A percentile compares a stretch with the other conserved stretches of the same genome.
Evolutionary conservation across 1,140 invertebrate species (phyloP).

Genomic region (Acromyrmex heyeri): DNA sequence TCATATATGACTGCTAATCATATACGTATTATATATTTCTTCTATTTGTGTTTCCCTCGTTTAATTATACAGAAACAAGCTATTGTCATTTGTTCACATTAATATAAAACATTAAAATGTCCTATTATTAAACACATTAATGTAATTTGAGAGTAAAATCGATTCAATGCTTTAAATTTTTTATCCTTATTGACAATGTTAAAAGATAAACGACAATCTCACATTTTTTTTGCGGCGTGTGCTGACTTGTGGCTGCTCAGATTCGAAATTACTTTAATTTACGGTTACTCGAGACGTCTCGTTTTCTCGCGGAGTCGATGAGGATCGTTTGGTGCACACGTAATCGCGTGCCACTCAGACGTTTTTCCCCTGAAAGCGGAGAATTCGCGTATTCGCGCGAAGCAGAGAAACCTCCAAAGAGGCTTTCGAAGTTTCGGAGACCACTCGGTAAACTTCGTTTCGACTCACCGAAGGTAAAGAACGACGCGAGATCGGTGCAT

Average conservation of each 20-base stretch:
- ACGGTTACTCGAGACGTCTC: slow-evolving; percentile 22
- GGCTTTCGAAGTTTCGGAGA: slow-evolving; percentile 57
- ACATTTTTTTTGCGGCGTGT: neutral
- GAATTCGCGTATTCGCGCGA: slow-evolving; percentile 36
- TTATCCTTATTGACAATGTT: too few relatives aligned
- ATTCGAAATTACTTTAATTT: slow-evolving; percentile 38
- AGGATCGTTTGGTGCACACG: slow-evolving; percentile 31
- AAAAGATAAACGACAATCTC: neutral
- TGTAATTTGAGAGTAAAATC: neutral
- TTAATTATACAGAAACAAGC: neutral
- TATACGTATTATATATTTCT: neutral
- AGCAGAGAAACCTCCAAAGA: slow-evolving; percentile 11
- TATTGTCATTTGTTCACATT: neutral
- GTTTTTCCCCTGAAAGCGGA: slow-evolving; percentile 20
- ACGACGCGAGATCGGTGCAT: slow-evolving; percentile 53
- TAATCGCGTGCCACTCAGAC: slow-evolving; percentile 51
- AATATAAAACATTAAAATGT: neutral
- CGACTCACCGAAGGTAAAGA: slow-evolving; percentile 36
- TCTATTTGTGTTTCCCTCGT: neutral
- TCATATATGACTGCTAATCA: neutral
- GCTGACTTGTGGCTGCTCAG: slow-evolving; percentile 17
- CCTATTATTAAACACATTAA: neutral
- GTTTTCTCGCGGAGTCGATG: slow-evolving; percentile 15
- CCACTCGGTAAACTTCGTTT: slow-evolving; percentile 57
- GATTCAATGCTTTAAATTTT: neutral